Evolutionary conservation across 2,113 vertebrate genomes (phyloP).

Genomic region (Sula dactylatra): DNA sequence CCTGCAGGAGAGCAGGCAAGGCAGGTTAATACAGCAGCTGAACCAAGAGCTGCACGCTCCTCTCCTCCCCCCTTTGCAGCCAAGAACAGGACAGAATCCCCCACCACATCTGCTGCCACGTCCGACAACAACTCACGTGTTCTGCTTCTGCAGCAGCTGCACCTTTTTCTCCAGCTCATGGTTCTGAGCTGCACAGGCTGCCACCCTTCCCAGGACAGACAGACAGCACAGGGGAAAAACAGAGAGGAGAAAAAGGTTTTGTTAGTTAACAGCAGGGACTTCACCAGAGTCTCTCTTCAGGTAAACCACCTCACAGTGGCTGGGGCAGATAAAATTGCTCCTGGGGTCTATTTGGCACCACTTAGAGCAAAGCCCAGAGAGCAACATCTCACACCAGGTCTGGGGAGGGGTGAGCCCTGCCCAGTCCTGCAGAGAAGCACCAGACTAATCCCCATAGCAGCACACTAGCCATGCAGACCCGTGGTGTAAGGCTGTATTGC

Average conservation of each 20-base stretch:
- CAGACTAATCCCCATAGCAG: background rate
- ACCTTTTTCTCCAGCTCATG: conserved; percentile 87
- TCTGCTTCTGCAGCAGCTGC: conserved; percentile 85
- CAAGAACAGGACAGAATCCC: background rate
- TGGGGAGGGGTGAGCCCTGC: background rate
- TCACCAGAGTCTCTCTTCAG: background rate
- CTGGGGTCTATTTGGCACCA: background rate
- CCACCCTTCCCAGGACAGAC: conserved; percentile 71
- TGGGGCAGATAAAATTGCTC: background rate
- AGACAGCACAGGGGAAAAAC: rapidly evolving
- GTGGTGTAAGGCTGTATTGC: background rate
- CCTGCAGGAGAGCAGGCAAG: conserved; percentile 53
- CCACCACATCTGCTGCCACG: background rate
- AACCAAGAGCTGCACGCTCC: background rate
- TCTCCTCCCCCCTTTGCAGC: background rate
- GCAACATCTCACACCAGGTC: background rate
- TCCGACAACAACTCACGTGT: conserved; percentile 76
- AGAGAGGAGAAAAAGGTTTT: background rate
- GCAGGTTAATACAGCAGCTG: background rate
- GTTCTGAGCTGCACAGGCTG: conserved; percentile 85
- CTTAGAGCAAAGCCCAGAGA: background rate
- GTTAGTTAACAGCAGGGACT: background rate
- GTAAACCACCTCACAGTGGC: background rate
- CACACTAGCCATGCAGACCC: background rate
- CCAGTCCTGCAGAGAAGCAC: background rate